These are phyloP conservation scores for Nomada flava DNA, from an alignment of 2,888 invertebrate genomes.

Conservation along the genomic window DNA sequence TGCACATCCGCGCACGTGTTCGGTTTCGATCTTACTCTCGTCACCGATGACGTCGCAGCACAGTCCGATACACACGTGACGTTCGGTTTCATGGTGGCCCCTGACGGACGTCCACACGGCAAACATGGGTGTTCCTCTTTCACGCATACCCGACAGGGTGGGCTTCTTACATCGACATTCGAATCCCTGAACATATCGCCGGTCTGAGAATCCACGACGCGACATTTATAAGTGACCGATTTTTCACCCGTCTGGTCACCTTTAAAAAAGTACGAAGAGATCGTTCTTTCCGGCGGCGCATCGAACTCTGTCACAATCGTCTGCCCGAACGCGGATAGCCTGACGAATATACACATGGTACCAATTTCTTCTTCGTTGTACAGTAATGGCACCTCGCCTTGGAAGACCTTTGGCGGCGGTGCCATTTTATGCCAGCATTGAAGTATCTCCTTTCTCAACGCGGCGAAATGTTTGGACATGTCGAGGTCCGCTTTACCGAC, in stretches of 20 bases:
- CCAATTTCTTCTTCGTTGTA: constrained; percentile 84
- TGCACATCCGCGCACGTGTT: constrained; percentile 25
- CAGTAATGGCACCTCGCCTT: constrained; percentile 85
- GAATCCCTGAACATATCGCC: constrained; percentile 64
- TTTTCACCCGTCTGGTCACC: constrained; percentile 60
- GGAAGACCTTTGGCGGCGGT: constrained; percentile 85
- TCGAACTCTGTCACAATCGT: constrained; percentile 87
- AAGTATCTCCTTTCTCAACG: constrained; percentile 85
- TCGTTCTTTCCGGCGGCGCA: constrained; percentile 50
- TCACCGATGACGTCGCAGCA: not conserved
- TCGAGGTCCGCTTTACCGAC: constrained; percentile 87
- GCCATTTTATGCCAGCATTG: constrained; percentile 70
- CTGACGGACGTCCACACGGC: constrained; percentile 61
- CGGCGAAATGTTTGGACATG: constrained; percentile 87
- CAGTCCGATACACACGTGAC: not conserved
- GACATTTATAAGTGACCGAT: constrained; percentile 73
- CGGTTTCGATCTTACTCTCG: constrained; percentile 2
- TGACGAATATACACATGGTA: constrained; percentile 85
- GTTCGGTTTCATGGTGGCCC: constrained; percentile 37
- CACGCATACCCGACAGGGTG: constrained; percentile 61
- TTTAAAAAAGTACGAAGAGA: constrained; percentile 73
- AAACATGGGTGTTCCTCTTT: constrained; percentile 59
- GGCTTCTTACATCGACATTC: constrained; percentile 23
- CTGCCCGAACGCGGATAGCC: constrained; percentile 89
- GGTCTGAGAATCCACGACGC: constrained; percentile 64